phyloP scores from a whole-genome alignment of 2,888 invertebrate species.

The Pelosia muscerda region DNA sequence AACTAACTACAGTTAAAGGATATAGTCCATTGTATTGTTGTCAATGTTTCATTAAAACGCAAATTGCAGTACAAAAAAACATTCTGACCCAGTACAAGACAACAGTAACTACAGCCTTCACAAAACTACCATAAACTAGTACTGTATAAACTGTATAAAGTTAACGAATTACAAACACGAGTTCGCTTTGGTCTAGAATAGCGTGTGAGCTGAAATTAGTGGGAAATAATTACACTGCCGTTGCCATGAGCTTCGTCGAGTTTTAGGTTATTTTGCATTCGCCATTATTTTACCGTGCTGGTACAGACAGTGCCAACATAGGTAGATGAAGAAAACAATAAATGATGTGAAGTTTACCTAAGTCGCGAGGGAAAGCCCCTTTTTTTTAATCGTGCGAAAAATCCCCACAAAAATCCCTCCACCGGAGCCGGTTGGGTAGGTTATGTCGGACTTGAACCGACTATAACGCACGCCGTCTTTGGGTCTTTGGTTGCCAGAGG shows the following conservation, averaged over 20 bases:
- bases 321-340: neutral
- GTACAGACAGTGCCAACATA: constrained; percentile 3
- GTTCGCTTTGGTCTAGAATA: constrained; percentile 47
- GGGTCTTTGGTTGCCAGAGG: too few relatives aligned
- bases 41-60: neutral
- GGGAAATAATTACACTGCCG: constrained; percentile 63
- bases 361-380: too few relatives aligned
- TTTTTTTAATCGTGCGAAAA: too few relatives aligned
- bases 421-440: too few relatives aligned
- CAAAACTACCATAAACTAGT: constrained; percentile 6
- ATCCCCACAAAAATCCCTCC: too few relatives aligned
- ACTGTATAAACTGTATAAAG: constrained; percentile 13
- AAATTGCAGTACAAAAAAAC: neutral
- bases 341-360: neutral
- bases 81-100: neutral
- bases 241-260: constrained; percentile 45
- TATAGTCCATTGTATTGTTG: neutral
- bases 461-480: too few relatives aligned
- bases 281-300: constrained; percentile 39
- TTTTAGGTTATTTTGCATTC: constrained; percentile 53
- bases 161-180: constrained; percentile 47
- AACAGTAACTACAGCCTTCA: neutral
- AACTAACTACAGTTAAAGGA: neutral
- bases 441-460: too few relatives aligned
- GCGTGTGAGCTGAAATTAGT: constrained; percentile 60